Evolutionary conservation across 1,140 invertebrate species (phyloP), one percentile per base, ranked within the genome.

Genomic region (Diprion similis): DNA sequence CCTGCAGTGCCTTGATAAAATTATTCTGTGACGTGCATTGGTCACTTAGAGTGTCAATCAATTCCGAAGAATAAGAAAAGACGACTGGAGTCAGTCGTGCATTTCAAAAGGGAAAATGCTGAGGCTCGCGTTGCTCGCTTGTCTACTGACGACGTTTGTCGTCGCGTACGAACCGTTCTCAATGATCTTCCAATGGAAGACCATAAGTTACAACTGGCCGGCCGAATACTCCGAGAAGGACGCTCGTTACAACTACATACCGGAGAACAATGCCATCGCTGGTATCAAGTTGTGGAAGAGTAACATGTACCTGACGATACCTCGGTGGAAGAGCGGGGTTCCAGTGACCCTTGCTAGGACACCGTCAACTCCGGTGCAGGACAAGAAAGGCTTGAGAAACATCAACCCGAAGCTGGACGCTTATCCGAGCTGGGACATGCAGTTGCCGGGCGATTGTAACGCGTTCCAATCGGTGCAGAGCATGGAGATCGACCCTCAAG

Each of bases 381-480:
- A n/a, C n/a, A 9, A 15, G 51, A 37, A 6, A 37, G 24, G 24
- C 24, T 37, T 37, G 24, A 85, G 82, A 11, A 83, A 88, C 18
- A 92, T 91, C 0, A 89, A 91, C 9, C 92, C 92, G 0, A 87
- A 89, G 45, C 75, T 94, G 11, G 86, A 88, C 15, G 91, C 93
- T 1, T 94, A 90, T 79, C 93, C 93, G 13, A 91, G 84, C 73
- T 94, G 93, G 93, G 85, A 85, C 0, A 90, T 90, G 85, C 93
- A 94, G 80, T 84, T 86, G 8, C 70, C 92, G 13, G 90, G 89
- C 0, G 84, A 89, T 46, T 94, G 93, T 83, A 81, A 78, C 1
- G 89, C 91, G 1, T 88, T 94, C 24, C 93, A 94, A 78, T 91
- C 91, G 73, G 92, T 94, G 7, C 92, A 93, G 80, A 91, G 90